Conservation (phyloP, 1,140 invertebrate genomes). For the Acromyrmex heyeri region DNA sequence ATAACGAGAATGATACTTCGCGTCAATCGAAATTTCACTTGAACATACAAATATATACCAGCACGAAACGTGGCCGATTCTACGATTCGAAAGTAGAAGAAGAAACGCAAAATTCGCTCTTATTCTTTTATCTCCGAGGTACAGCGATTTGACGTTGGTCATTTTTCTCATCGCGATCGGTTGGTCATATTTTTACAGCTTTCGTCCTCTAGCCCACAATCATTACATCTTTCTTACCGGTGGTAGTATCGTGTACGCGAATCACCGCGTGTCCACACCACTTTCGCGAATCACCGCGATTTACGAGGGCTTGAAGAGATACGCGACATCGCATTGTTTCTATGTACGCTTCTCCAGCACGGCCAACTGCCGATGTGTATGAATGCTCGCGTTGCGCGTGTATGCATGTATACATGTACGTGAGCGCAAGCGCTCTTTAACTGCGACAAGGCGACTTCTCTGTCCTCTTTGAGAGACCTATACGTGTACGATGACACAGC, state of each 20-base stretch:
- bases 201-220: not conserved
- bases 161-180: not conserved
- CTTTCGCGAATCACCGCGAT: conserved; percentile 47
- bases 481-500: conserved; percentile 17
- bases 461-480: conserved; percentile 14
- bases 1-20: conserved; percentile 25
- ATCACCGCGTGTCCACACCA: conserved; percentile 25
- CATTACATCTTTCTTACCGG: conserved; percentile 29
- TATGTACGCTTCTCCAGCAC: conserved; percentile 48
- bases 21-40: conserved; percentile 25
- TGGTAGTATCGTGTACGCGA: conserved; percentile 27
- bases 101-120: conserved; percentile 3
- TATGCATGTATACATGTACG: conserved; percentile 4
- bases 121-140: not conserved
- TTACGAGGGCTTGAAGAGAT: conserved; percentile 50
- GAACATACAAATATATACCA: not conserved
- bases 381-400: conserved; percentile 1
- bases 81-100: conserved; percentile 4
- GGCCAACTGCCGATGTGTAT: not conserved
- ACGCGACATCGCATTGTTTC: conserved; percentile 55
- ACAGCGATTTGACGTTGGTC: not conserved
- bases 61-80: not conserved
- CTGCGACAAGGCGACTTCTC: conserved; percentile 13
- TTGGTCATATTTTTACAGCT: no score
- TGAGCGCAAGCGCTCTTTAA: conserved; percentile 47